Evolutionary conservation across 2,797 vertebrate species (phyloP), one percentile per base, ranked within the genome.

Genomic region (Characodon lateralis): DNA sequence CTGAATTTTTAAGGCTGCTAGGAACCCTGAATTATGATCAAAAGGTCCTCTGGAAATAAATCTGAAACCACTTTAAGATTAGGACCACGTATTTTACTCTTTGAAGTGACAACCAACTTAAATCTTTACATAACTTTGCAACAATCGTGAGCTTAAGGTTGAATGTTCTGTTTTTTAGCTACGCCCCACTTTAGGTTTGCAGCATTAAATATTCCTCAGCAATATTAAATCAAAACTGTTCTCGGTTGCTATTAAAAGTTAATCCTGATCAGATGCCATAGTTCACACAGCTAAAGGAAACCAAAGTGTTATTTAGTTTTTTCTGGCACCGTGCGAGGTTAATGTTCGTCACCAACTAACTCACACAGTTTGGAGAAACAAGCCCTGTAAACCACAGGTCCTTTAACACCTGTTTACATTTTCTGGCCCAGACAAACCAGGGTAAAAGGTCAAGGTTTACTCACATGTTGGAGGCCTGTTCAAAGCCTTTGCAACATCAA

Each of bases 391-490:
- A 55, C 18, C 53, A 50, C 48, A 53, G 51, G 3, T 12, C 48
- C 48, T 10, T 12, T 50, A 50, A 12, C 48, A 53, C 20, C 20
- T 0, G 1, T 24, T n/a, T 6, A 46, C 41, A 69, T 6, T 46
- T 2, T 14, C 3, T 9, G 1, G 1, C 66, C 24, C 13, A 69
- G 41, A 26, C 48, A 48, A 6, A 2, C 5, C 2, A 12, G 24
- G 41, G 39, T 5, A 50, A 35, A 50, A 43, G 0, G 6, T 9
- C 8, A 2, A 3, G 6, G 12, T 43, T 56, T 79, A 97, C 98
- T 97, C 92, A 99, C 98, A 99, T 95, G 97, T 99, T 95, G 98
- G 98, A 98, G 98, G 98, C 97, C 98, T 96, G 96, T 99, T 99
- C 96, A 99, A 94, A 95, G 98, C 98, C 97, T 99, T 99, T 94